Evolutionary conservation across 2,888 invertebrate genomes (phyloP).

Genomic region (Drosophila buzzatii): DNA sequence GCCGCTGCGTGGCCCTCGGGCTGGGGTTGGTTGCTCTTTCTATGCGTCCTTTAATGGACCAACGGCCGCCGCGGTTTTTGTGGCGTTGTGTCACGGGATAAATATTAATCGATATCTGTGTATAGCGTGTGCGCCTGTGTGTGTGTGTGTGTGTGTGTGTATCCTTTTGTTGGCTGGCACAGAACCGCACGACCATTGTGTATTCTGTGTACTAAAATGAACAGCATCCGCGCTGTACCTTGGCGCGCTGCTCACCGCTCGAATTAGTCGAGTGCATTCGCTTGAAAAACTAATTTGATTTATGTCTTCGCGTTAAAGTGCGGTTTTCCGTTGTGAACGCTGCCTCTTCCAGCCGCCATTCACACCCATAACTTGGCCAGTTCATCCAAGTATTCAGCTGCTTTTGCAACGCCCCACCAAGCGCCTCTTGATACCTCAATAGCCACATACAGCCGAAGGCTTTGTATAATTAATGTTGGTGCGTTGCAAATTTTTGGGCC

Average conservation of each 20-base stretch:
- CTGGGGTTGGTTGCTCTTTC: constrained; percentile 57
- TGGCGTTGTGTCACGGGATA: constrained; percentile 75
- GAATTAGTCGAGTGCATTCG: constrained; percentile 80
- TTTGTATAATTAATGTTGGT: constrained; percentile 52
- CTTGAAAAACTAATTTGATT: constrained; percentile 82
- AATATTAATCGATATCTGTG: constrained; percentile 70
- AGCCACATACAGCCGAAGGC: constrained; percentile 9
- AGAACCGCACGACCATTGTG: constrained; percentile 33
- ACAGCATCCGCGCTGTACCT: constrained; percentile 53
- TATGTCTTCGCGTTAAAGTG: constrained; percentile 75
- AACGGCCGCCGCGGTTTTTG: constrained; percentile 61
- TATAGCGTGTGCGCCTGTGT: constrained; percentile 3
- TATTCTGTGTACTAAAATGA: constrained; percentile 56
- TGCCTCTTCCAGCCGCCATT: constrained; percentile 54
- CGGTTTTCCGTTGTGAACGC: constrained; percentile 49
- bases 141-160: constrained; percentile 17
- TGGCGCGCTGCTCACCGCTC: constrained; percentile 54
- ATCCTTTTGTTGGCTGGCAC: constrained; percentile 48
- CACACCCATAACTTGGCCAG: constrained; percentile 61
- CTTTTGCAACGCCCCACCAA: constrained; percentile 60
- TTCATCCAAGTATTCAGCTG: constrained; percentile 53
- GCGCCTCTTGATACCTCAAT: constrained; percentile 50
- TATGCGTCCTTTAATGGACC: constrained; percentile 70
- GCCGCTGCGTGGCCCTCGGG: constrained; percentile 8
- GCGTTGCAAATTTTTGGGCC: constrained; percentile 74